These are phyloP conservation scores for Eristalinus aeneus DNA, from an alignment of 2,888 invertebrate genomes.

Conservation along the genomic window DNA sequence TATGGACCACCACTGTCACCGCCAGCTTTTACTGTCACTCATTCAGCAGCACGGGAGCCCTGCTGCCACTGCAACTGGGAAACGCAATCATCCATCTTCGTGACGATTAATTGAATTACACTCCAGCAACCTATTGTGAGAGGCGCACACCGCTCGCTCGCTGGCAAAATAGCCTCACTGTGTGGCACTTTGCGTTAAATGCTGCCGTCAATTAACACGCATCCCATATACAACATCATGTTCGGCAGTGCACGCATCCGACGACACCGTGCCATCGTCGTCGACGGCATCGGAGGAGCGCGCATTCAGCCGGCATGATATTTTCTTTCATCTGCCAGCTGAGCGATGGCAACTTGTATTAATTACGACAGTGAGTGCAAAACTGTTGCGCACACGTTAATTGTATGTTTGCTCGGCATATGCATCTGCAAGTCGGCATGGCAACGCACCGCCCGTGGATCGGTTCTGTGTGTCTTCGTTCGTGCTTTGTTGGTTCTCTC, in stretches of 20 bases:
- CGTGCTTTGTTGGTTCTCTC: conserved; percentile 19
- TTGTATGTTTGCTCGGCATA: conserved; percentile 24
- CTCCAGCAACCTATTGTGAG: conserved; percentile 64
- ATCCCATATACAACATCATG: conserved; percentile 63
- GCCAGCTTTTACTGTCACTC: conserved; percentile 52
- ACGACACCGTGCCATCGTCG: conserved; percentile 5
- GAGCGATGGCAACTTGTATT: conserved; percentile 64
- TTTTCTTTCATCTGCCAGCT: conserved; percentile 65
- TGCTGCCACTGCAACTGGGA: conserved; percentile 44
- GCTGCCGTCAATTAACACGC: conserved; percentile 65
- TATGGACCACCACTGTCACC: conserved; percentile 37
- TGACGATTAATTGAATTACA: conserved; percentile 71
- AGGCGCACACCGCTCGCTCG: conserved; percentile 28
- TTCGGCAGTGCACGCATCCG: conserved; percentile 28
- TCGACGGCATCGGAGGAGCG: neutral
- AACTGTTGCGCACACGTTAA: conserved; percentile 55
- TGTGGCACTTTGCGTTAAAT: conserved; percentile 60
- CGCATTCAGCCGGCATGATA: conserved; percentile 48
- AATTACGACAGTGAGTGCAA: conserved; percentile 64
- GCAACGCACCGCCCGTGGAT: conserved; percentile 4
- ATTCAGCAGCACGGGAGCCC: conserved; percentile 30
- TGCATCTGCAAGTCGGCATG: neutral
- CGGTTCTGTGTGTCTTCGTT: conserved; percentile 9
- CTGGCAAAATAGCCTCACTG: conserved; percentile 32
- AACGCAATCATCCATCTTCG: conserved; percentile 65